Conservation (phyloP, 2,888 invertebrate species). For the Galerucella calmariensis region DNA sequence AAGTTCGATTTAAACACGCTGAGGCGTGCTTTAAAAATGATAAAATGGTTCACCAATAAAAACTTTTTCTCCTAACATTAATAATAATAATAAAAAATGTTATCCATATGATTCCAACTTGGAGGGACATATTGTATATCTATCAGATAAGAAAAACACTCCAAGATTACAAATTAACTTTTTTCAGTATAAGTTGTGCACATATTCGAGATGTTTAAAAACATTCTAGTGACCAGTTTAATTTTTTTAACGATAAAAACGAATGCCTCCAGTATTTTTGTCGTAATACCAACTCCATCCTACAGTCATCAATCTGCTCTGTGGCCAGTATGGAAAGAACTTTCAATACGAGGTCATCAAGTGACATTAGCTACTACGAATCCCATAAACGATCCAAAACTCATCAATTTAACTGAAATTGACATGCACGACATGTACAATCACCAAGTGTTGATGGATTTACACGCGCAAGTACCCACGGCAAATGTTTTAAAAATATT, state of each 20-base stretch:
- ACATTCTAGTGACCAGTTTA: neutral
- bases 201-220: neutral
- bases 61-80: too few relatives aligned
- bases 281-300: constrained; percentile 51
- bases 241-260: neutral
- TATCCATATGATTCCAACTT: too few relatives aligned
- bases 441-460: neutral
- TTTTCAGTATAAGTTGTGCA: neutral
- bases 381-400: constrained; percentile 45
- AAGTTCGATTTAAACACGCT: too few relatives aligned
- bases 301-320: constrained; percentile 55
- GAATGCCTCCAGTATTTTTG: constrained; percentile 43
- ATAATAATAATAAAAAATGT: too few relatives aligned
- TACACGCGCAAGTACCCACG: neutral
- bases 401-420: constrained; percentile 50
- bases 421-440: constrained; percentile 40
- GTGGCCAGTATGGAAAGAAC: constrained; percentile 52
- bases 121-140: neutral
- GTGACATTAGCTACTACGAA: constrained; percentile 57
- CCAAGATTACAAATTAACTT: neutral
- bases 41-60: too few relatives aligned
- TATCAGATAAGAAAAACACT: neutral
- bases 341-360: constrained; percentile 56
- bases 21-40: too few relatives aligned
- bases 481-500: neutral